phyloP scores from a whole-genome alignment of 2,797 vertebrate genomes.

The Alcedo quadribrachys region DNA sequence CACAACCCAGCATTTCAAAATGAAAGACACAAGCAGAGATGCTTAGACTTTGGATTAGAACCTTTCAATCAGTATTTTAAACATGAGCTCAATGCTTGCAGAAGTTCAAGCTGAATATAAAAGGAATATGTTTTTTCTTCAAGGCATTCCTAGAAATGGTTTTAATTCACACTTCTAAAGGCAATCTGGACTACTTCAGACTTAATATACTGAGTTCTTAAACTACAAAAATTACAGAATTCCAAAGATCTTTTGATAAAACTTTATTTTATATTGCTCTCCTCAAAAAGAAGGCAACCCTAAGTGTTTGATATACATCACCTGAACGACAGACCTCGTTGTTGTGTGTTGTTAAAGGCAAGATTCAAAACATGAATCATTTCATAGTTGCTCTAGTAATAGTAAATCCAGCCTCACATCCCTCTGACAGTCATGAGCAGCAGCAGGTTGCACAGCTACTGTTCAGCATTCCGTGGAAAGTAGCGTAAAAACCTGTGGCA shows the following conservation, averaged over 20 bases:
- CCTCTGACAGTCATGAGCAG: accelerated
- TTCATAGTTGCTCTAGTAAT: background rate
- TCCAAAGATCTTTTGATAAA: background rate
- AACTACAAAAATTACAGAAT: background rate
- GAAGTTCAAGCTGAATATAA: background rate
- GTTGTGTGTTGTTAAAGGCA: background rate
- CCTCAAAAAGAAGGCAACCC: background rate
- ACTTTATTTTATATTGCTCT: background rate
- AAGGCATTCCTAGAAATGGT: background rate
- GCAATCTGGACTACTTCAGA: background rate
- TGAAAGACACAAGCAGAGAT: background rate
- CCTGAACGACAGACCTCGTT: background rate
- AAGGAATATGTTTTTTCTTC: background rate
- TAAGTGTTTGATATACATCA: accelerated
- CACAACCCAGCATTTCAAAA: background rate
- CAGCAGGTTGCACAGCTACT: background rate
- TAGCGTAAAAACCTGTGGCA: accelerated
- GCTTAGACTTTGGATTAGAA: background rate
- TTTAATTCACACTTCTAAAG: background rate
- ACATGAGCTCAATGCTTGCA: accelerated
- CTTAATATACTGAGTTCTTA: background rate
- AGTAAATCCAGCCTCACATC: background rate
- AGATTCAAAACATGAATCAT: background rate
- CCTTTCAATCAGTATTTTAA: background rate
- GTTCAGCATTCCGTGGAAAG: background rate